Percentiles rank a stretch among this genome's conserved stretches.
phyloP scores from a whole-genome alignment of 2,888 invertebrate genomes.

The Meteorus colon region DNA sequence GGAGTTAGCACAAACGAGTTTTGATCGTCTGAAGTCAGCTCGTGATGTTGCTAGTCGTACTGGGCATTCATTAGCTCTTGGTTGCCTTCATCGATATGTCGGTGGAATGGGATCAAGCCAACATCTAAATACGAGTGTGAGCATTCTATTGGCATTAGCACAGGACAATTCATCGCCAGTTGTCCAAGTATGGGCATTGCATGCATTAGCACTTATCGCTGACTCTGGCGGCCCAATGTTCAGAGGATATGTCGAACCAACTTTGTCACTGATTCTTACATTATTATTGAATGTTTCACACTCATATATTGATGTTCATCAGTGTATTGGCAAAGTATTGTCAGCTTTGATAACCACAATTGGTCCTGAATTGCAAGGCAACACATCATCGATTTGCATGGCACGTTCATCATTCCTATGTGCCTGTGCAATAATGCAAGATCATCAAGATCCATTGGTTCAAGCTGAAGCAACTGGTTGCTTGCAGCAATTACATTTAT shows the following conservation, averaged over 20 bases:
- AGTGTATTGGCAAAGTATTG: slow-evolving; percentile 93
- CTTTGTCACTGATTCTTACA: slow-evolving; percentile 91
- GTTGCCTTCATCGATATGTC: slow-evolving; percentile 95
- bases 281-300: slow-evolving; percentile 92
- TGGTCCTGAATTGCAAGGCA: slow-evolving; percentile 96
- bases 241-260: slow-evolving; percentile 96
- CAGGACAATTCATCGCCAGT: slow-evolving; percentile 95
- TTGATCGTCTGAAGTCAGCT: slow-evolving; percentile 89
- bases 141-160: slow-evolving; percentile 93
- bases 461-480: slow-evolving; percentile 97
- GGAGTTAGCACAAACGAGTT: slow-evolving; percentile 91
- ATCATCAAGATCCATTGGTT: slow-evolving; percentile 91
- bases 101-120: slow-evolving; percentile 98
- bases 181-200: slow-evolving; percentile 98
- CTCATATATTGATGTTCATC: slow-evolving; percentile 92
- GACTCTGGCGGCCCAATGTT: slow-evolving; percentile 99
- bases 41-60: slow-evolving; percentile 91
- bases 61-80: slow-evolving; percentile 93
- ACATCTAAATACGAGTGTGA: slow-evolving; percentile 94
- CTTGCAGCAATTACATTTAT: slow-evolving; percentile 97
- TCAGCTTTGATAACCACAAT: slow-evolving; percentile 98
- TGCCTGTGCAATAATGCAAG: slow-evolving; percentile 94
- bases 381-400: slow-evolving; percentile 82
- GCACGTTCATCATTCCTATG: slow-evolving; percentile 90
- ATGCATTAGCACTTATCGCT: slow-evolving; percentile 95